phyloP scores from a whole-genome alignment of 2,797 vertebrate species.

The Sebastes melanostomus region DNA sequence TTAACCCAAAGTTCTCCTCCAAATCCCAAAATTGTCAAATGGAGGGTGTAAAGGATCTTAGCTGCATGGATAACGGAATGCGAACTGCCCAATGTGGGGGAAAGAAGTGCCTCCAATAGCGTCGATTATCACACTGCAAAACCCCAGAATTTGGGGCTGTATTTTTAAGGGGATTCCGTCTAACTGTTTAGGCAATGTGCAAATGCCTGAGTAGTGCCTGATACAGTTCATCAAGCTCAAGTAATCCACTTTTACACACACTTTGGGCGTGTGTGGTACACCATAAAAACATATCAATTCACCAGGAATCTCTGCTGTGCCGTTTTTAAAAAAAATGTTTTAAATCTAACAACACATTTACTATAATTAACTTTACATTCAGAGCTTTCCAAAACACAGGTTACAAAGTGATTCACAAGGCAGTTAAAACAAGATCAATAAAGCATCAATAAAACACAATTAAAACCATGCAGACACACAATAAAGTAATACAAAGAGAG shows the following conservation, averaged over 20 bases:
- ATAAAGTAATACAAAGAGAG: too few species aligned
- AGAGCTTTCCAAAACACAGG: background rate
- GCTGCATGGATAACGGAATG: conserved; percentile 16
- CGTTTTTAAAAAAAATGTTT: too few species aligned
- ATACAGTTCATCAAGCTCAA: conserved; percentile 46
- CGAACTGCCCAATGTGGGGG: conserved; percentile 26
- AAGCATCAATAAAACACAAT: background rate
- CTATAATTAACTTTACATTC: background rate
- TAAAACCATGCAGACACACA: background rate
- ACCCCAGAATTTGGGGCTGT: conserved; percentile 16
- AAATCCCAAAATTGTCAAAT: conserved; percentile 58
- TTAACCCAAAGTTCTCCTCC: conserved; percentile 19
- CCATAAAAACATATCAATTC: conserved; percentile 11
- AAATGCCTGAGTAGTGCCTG: conserved; percentile 62
- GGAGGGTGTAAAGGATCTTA: conserved; percentile 50
- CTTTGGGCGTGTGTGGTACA: conserved; percentile 28
- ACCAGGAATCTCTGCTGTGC: background rate
- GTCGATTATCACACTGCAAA: conserved; percentile 35
- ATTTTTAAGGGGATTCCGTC: conserved; percentile 35
- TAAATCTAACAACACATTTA: background rate
- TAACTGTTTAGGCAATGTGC: conserved; percentile 69
- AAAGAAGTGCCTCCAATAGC: conserved; percentile 1
- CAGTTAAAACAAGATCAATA: background rate
- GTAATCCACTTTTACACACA: conserved; percentile 46
- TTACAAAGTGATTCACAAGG: background rate